Percentiles rank a stretch among this genome's conserved stretches.
Conservation (phyloP, 35 echinoderm and acorn worm species). For the Patiria miniata region DNA sequence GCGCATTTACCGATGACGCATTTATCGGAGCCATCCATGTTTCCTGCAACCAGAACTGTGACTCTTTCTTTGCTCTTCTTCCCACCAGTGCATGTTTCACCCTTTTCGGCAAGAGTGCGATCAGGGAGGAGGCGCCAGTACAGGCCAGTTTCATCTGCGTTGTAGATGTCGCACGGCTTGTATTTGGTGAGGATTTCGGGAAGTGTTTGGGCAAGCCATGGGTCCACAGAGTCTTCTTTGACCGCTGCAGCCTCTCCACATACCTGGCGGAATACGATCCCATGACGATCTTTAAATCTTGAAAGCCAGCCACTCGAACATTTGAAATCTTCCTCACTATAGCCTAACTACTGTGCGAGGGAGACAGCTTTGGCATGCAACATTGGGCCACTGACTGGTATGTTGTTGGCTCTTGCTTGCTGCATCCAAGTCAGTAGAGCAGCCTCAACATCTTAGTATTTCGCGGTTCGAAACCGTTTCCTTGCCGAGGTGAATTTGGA, state of each 20-base stretch:
- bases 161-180: constrained; percentile 18
- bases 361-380: not conserved
- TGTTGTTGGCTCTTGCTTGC: not conserved
- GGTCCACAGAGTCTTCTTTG: not conserved
- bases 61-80: constrained; percentile 47
- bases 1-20: constrained; percentile 40
- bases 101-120: constrained; percentile 30
- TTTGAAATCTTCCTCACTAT: constrained; percentile 11
- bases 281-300: constrained; percentile 23
- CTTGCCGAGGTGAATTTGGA: not conserved
- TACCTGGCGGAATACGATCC: not conserved
- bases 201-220: constrained; percentile 11
- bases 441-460: not conserved
- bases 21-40: constrained; percentile 28
- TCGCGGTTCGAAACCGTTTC: not conserved
- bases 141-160: constrained; percentile 32
- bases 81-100: constrained; percentile 34
- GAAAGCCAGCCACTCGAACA: constrained; percentile 11
- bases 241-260: constrained; percentile 21
- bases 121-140: constrained; percentile 24
- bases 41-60: constrained; percentile 26
- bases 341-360: not conserved
- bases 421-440: not conserved
- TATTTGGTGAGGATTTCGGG: constrained; percentile 11
- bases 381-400: constrained; percentile 18